Evolutionary conservation across 2,888 invertebrate species (phyloP).

Genomic region (Colostygia pectinataria): DNA sequence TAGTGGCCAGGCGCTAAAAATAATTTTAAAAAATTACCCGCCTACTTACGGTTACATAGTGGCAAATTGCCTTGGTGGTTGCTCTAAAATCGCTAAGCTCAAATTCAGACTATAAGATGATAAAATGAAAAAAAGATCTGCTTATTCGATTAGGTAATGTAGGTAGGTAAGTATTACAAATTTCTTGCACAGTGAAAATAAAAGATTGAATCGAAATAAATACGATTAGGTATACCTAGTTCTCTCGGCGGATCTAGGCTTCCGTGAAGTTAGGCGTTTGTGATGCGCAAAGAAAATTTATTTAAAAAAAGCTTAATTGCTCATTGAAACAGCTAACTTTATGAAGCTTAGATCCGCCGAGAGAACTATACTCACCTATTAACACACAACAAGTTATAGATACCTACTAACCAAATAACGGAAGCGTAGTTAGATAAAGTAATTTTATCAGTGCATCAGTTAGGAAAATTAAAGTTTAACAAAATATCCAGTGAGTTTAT

Average conservation of each 20-base stretch:
- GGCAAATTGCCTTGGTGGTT: slow-evolving; percentile 15
- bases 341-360: too few species aligned
- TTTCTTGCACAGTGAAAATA: neutral
- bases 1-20: slow-evolving; percentile 48
- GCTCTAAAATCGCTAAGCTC: slow-evolving; percentile 3
- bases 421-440: slow-evolving; percentile 3
- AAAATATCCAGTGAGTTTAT: slow-evolving; percentile 13
- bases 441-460: slow-evolving; percentile 8
- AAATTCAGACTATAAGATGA: neutral
- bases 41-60: slow-evolving; percentile 16
- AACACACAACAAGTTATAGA: too few species aligned
- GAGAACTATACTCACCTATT: too few species aligned
- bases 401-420: slow-evolving; percentile 12
- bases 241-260: too few species aligned
- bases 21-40: slow-evolving; percentile 19
- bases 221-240: neutral
- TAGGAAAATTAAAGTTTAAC: neutral
- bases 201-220: neutral
- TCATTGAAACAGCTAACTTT: too few species aligned
- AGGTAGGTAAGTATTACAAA: too few species aligned
- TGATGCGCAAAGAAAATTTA: too few species aligned
- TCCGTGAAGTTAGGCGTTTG: too few species aligned
- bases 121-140: neutral
- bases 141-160: too few species aligned
- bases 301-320: too few species aligned